Conservation (phyloP, 2,797 vertebrate species). For the Sebastes baramenuke region DNA sequence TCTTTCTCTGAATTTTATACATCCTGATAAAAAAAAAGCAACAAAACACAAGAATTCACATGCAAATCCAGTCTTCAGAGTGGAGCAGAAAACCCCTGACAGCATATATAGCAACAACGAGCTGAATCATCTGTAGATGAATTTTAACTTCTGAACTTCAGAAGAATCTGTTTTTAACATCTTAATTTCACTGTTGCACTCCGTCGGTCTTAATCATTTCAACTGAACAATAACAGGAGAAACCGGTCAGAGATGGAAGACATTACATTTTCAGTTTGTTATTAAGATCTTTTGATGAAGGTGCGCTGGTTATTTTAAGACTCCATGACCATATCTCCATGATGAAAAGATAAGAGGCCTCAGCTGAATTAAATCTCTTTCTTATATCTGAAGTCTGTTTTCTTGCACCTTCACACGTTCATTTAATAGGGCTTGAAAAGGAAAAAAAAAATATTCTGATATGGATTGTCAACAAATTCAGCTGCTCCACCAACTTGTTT, state of each 20-base stretch:
- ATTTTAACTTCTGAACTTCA: constrained; percentile 30
- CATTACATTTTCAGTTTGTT: constrained; percentile 1
- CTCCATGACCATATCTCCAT: not conserved
- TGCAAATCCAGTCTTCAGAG: constrained; percentile 24
- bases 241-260: constrained; percentile 1
- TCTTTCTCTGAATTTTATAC: not conserved
- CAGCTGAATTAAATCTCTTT: constrained; percentile 11
- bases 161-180: constrained; percentile 25
- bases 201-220: not conserved
- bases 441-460: not conserved
- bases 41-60: constrained; percentile 1
- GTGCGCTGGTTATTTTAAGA: not conserved
- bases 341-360: constrained; percentile 4
- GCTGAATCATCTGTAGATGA: constrained; percentile 17
- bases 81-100: not conserved
- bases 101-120: constrained; percentile 15
- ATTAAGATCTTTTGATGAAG: not conserved
- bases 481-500: not conserved
- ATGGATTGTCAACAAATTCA: constrained; percentile 18
- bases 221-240: constrained; percentile 11
- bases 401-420: not conserved
- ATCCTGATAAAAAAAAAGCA: not conserved
- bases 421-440: not conserved
- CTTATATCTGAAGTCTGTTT: not conserved
- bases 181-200: constrained; percentile 26